Conservation (phyloP, 2,888 invertebrate genomes). For the Doris montereyensis region DNA sequence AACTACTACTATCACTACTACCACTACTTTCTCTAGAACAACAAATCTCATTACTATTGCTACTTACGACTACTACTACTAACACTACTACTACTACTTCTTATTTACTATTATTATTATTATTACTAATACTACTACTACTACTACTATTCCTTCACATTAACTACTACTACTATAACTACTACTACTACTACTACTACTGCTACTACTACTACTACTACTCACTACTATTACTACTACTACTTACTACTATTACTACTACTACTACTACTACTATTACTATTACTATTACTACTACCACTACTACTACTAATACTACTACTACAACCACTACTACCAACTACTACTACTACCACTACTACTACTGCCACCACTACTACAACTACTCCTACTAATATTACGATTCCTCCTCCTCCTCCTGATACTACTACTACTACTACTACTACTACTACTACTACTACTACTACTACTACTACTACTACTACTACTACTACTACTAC, state of each 20-base stretch:
- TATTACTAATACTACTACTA: not conserved
- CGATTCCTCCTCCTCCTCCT: not conserved
- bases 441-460: not conserved
- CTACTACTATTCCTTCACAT: not conserved
- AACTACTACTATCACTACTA: not conserved
- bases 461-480: not conserved
- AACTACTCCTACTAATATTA: not conserved
- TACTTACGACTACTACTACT: not conserved
- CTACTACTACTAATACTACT: not conserved
- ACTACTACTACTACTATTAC: not conserved
- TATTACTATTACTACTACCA: not conserved
- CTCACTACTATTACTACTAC: not conserved
- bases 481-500: not conserved
- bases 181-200: not conserved
- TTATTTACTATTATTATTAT: not conserved
- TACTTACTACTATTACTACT: not conserved
- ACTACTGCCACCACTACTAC: not conserved
- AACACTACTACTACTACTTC: not conserved
- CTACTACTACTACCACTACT: not conserved
- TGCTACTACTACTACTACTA: not conserved
- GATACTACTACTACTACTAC: not conserved
- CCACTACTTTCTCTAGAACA: no score
- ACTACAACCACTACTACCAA: not conserved
- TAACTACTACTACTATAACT: not conserved
- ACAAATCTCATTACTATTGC: no score